Conservation (phyloP, 2,888 invertebrate species). For the Mystacides longicornis region DNA sequence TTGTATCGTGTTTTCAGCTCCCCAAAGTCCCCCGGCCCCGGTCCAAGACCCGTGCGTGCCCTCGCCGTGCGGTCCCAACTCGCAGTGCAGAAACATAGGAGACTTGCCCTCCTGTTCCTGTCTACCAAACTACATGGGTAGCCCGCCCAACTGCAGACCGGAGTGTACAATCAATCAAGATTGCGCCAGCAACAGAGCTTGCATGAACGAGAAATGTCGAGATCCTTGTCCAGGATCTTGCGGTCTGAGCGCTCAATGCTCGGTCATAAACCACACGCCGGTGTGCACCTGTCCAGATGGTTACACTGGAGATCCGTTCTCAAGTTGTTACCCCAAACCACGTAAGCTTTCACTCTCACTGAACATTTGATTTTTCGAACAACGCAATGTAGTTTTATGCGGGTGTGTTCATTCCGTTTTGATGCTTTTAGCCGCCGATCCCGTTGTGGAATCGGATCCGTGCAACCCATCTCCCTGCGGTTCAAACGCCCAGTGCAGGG, state of each 20-base stretch:
- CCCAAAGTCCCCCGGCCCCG: constrained; percentile 40
- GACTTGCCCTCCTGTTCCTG: constrained; percentile 58
- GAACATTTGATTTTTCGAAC: constrained; percentile 17
- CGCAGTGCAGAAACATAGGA: constrained; percentile 49
- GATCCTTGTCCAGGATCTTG: constrained; percentile 66
- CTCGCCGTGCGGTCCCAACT: constrained; percentile 60
- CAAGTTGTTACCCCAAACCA: constrained; percentile 37
- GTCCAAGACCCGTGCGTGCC: constrained; percentile 58
- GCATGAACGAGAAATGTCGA: constrained; percentile 56
- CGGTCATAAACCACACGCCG: constrained; percentile 55
- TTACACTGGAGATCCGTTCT: constrained; percentile 57
- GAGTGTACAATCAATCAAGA: constrained; percentile 61
- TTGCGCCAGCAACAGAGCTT: constrained; percentile 57
- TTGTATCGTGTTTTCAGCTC: constrained; percentile 33
- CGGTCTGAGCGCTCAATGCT: constrained; percentile 50
- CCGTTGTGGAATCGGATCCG: constrained; percentile 42
- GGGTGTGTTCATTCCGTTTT: background rate
- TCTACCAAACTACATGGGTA: constrained; percentile 51
- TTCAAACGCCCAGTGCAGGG: constrained; percentile 62
- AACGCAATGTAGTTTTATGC: background rate
- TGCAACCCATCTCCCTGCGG: constrained; percentile 65
- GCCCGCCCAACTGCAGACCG: constrained; percentile 60
- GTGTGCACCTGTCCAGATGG: constrained; percentile 54
- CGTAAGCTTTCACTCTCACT: too few relatives aligned
- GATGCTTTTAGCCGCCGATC: constrained; percentile 35